phyloP scores from a whole-genome alignment of 64 coral and sea anemone species.

The Porites lutea region DNA sequence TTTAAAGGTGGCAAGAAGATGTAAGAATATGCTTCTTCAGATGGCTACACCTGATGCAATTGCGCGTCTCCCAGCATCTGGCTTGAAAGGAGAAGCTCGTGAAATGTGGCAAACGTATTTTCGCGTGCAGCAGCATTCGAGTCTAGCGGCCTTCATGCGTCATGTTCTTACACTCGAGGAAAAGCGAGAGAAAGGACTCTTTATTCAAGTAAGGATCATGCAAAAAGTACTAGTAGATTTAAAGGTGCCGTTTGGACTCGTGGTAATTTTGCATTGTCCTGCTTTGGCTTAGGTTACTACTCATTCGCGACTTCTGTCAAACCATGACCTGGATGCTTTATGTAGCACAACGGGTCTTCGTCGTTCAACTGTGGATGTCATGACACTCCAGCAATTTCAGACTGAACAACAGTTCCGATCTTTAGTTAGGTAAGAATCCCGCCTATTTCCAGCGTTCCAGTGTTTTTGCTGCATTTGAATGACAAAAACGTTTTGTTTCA shows the following conservation, averaged over 20 bases:
- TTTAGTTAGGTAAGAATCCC: constrained; percentile 58
- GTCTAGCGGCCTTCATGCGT: constrained; percentile 54
- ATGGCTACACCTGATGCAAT: constrained; percentile 87
- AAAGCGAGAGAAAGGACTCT: constrained; percentile 47
- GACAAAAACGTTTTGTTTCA: too few species aligned
- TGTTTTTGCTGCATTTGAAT: background rate
- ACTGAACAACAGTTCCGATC: constrained; percentile 78
- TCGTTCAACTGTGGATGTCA: constrained; percentile 49
- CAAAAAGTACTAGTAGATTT: background rate
- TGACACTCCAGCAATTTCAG: constrained; percentile 85
- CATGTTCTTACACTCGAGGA: constrained; percentile 30
- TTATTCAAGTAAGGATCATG: constrained; percentile 63
- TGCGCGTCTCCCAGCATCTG: constrained; percentile 60
- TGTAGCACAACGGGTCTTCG: constrained; percentile 41
- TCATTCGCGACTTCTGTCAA: constrained; percentile 75
- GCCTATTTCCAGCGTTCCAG: background rate
- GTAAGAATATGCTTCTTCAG: constrained; percentile 65
- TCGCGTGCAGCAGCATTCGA: constrained; percentile 66
- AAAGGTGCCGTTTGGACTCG: background rate
- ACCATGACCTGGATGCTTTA: constrained; percentile 61
- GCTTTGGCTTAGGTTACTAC: constrained; percentile 59
- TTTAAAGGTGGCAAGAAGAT: constrained; percentile 45
- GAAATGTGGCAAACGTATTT: constrained; percentile 71
- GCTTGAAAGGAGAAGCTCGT: constrained; percentile 27
- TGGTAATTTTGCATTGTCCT: background rate